phyloP scores from a whole-genome alignment of 2,113 vertebrate species.

The Brachirus orientalis region DNA sequence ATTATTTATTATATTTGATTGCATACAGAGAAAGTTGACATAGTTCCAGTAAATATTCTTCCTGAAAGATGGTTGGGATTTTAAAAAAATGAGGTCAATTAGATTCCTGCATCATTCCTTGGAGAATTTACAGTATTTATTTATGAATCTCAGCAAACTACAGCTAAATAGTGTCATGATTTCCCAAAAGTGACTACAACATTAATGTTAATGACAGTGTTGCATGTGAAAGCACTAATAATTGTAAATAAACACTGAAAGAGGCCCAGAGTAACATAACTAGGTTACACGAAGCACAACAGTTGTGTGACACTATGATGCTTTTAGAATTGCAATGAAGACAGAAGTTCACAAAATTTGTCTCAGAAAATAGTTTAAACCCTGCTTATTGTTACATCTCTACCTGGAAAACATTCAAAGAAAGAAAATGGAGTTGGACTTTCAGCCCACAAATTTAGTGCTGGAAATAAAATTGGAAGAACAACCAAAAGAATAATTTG shows the following conservation, averaged over 20 bases:
- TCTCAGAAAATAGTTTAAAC: too few relatives aligned
- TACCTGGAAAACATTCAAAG: too few relatives aligned
- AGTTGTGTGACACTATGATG: slow-evolving; percentile 1
- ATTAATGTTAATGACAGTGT: slow-evolving; percentile 6
- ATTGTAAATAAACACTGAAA: not conserved
- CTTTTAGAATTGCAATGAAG: too few relatives aligned
- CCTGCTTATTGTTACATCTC: too few relatives aligned
- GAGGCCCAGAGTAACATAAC: not conserved
- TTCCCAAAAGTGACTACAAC: not conserved
- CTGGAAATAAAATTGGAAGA: too few relatives aligned
- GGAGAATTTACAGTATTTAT: slow-evolving; percentile 1
- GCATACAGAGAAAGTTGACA: not conserved
- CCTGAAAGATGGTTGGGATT: not conserved
- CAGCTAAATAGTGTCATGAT: slow-evolving; percentile 5
- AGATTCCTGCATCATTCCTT: slow-evolving; percentile 7
- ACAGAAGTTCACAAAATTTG: too few relatives aligned
- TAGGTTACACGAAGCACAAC: not conserved
- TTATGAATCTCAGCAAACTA: not conserved
- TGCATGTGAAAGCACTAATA: slow-evolving; percentile 12
- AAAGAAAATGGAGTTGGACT: too few relatives aligned
- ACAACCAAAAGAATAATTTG: too few relatives aligned
- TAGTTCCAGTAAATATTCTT: not conserved
- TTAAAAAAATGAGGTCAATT: not conserved
- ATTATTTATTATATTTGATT: not conserved
- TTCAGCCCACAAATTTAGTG: too few relatives aligned